Evolutionary conservation across 2,888 invertebrate genomes (phyloP), one percentile per base, ranked within the genome.

Genomic region (Aporophyla nigra): DNA sequence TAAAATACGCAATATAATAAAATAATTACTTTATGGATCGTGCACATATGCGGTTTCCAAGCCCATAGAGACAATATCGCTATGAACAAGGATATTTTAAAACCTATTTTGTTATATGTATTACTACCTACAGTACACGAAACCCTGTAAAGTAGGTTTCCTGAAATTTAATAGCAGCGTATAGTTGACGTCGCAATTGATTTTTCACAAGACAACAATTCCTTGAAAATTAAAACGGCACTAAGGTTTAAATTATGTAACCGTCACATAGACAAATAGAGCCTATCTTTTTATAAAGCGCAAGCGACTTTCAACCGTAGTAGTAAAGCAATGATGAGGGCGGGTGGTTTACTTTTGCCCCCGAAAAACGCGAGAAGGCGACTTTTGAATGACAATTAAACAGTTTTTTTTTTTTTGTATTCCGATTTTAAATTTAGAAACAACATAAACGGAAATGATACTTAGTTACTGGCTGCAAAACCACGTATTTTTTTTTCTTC

Each of bases 1-100:
- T 68, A 43, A 54, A 63, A 59, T 59, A 43, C 71, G 56, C 43
- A 58, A 5, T 27, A 71, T 61, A 49, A 62, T 43, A 46, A 70
- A 70, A 54, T 53, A 10, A 49, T 72, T 65, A 67, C 54, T 71
- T 46, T 70, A 75, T 68, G 16, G 43, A 70, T 70, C 27, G 24
- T 51, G 46, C 40, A 16, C 27, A 27, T 58, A 61, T 75, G 74
- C 74, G 74, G 63, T 85, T 83, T 67, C 27, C 9, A 19, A 5
- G 14, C 54, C 67, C 66, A 10, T 33, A 59, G 43, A 63, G 63
- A 65, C 24, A 27, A 53, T 56, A 83, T 67, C 40, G 49, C 49
- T 53, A 49, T 58, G 12, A 66, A 1, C 40, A 53, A 40, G 16
- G 12, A 49, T 40, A 73, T 24, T 58, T n/a, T 21, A 74, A 14